Evolutionary conservation across 2,113 vertebrate species (phyloP), one percentile per base, ranked within the genome.

Genomic region (Triplophysa siluroides): DNA sequence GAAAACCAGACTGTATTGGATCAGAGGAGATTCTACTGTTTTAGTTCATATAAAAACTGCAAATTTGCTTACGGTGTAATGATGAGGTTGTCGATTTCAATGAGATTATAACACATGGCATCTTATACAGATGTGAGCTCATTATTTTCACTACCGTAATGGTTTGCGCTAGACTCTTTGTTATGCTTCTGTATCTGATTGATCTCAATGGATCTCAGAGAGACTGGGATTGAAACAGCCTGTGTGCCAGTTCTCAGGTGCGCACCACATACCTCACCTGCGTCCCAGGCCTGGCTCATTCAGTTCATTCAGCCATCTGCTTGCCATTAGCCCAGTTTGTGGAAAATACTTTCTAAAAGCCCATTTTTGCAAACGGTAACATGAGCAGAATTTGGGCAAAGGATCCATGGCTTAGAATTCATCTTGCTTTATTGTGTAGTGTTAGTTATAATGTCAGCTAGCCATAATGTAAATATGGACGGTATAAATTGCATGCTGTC

Each of bases 211-310:
- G 14, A 66, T 12, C 11, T 50, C 41, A 21, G n/a, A 26, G 1
- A 33, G 26, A 54, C 29, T 14, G 12, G 43, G 10, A 19, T 58
- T n/a, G 38, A 29, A 67, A 41, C 67, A 33, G 24, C 56, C 79
- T 56, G 18, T 78, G 69, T 83, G 81, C 76, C 78, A 86, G 26
- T 85, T 86, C 81, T 83, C 85, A 83, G 80, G 33, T 79, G 68
- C 54, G 63, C 81, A 81, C 74, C 72, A 87, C 83, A 89, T 87
- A 78, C 63, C 85, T 85, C 84, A 87, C 78, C 61, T 69, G 74
- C 56, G 33, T 80, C 78, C 58, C 54, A 82, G 68, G 38, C 71
- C 64, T 47, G 43, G 33, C 69, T n/a, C 33, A 52, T 61, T 43
- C 47, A 16, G 79, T 76, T 76, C 69, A 79, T 58, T 83, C 45